phyloP scores from a whole-genome alignment of 1,140 invertebrate genomes.

The Leptinotarsa lineolata region DNA sequence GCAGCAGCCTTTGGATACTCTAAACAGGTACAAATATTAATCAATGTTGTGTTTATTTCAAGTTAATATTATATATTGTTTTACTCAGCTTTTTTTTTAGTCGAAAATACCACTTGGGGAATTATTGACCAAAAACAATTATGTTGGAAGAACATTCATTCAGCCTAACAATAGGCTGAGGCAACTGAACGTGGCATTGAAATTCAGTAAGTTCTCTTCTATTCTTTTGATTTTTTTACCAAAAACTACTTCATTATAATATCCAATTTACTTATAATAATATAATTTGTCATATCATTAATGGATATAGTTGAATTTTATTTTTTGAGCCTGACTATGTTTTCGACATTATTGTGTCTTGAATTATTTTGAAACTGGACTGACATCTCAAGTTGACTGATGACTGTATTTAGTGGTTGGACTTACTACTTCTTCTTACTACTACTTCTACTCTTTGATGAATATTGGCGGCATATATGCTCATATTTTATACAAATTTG shows the following conservation, averaged over 20 bases:
- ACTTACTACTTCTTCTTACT: too few species aligned
- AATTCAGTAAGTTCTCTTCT: slow-evolving; percentile 67
- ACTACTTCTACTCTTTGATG: too few species aligned
- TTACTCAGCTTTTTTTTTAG: slow-evolving; percentile 58
- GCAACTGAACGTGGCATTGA: slow-evolving; percentile 92
- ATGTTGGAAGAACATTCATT: slow-evolving; percentile 96
- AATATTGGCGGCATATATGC: too few species aligned
- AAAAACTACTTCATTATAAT: too few species aligned
- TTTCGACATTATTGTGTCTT: too few species aligned
- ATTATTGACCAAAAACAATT: slow-evolving; percentile 94
- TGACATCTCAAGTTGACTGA: too few species aligned
- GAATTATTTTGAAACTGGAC: too few species aligned
- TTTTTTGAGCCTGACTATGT: slow-evolving; percentile 12
- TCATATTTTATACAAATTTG: too few species aligned
- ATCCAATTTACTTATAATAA: too few species aligned
- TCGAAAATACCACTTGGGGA: slow-evolving; percentile 89
- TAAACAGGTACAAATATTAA: slow-evolving; percentile 64
- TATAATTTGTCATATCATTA: background rate
- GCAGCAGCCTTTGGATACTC: slow-evolving; percentile 94
- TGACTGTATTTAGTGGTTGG: too few species aligned
- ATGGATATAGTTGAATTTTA: background rate
- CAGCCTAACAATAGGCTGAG: slow-evolving; percentile 89
- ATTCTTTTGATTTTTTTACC: background rate
- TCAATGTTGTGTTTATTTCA: background rate
- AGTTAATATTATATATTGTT: slow-evolving; percentile 9